Evolutionary conservation across 2,113 vertebrate species (phyloP), one percentile per base, ranked within the genome.

Genomic region (Porphyrio hochstetteri): DNA sequence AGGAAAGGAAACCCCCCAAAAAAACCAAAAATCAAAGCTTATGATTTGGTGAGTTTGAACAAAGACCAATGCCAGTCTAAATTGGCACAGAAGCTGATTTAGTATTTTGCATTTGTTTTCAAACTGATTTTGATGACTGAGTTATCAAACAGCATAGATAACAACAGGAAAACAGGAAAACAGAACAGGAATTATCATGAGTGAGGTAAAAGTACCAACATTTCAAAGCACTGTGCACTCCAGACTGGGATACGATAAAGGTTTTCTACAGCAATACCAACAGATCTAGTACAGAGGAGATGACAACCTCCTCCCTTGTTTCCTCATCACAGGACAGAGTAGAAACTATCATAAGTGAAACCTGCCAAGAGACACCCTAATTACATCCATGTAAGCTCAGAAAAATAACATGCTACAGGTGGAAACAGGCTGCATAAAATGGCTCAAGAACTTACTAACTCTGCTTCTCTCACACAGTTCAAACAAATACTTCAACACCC

Each of bases 281-380:
- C 4, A 67, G 38, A 29, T 21, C 70, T 1, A 4, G 13, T 7
- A 31, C 61, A 5, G 14, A 70, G 11, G 7, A 36, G 11, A 69
- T 6, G 3, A 2, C 8, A 85, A 52, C 5, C 17, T 60, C 10
- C 20, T 4, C 4, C 4, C 14, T 82, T 1, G 0, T 65, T 90
- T 69, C 28, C 13, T 80, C 53, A 69, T 48, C 21, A 59, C 16
- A 78, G 16, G 3, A 61, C 4, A 53, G 52, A 53, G 52, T 53
- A 53, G 52, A 53, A 53, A 28, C 52, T 28, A 53, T 53, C 27
- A 28, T 53, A 25, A 53, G 52, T 14, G 24, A 28, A 13, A 53
- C 52, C 52, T 53, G 27, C 52, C 52, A 53, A 53, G 8, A 53
- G 14, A 53, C 52, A 28, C 25, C 52, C 24, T 53, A 53, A 27